Evolutionary conservation across 2,888 invertebrate species (phyloP).

Genomic region (Epirrhoe tristata): DNA sequence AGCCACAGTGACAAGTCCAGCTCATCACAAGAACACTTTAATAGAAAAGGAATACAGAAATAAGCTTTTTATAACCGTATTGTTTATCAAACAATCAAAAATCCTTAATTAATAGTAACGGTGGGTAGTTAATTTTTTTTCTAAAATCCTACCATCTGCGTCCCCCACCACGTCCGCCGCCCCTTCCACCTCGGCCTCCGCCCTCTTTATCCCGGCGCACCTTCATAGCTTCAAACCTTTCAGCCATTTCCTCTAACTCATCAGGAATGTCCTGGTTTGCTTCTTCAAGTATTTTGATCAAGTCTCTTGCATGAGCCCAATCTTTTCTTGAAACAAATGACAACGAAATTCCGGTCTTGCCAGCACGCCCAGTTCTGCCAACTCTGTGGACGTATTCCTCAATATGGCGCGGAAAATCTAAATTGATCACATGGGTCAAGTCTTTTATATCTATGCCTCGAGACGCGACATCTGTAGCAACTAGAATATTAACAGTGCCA

Average conservation of each 20-base stretch:
- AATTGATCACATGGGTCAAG: constrained; percentile 95
- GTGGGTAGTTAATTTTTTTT: constrained; percentile 18
- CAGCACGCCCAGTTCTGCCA: constrained; percentile 98
- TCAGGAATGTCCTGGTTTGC: constrained; percentile 93
- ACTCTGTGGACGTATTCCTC: constrained; percentile 98
- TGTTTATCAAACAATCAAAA: constrained; percentile 17
- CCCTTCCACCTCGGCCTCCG: constrained; percentile 62
- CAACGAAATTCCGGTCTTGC: constrained; percentile 92
- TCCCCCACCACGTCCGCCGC: constrained; percentile 58
- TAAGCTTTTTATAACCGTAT: constrained; percentile 7
- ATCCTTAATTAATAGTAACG: constrained; percentile 20
- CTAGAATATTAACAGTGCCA: constrained; percentile 92
- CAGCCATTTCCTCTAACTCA: constrained; percentile 91
- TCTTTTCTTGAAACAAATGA: constrained; percentile 92
- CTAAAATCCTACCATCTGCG: constrained; percentile 58
- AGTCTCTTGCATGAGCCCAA: constrained; percentile 92
- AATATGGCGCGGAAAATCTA: constrained; percentile 96
- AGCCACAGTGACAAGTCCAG: constrained; percentile 18
- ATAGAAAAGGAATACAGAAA: constrained; percentile 3
- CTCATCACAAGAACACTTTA: constrained; percentile 13
- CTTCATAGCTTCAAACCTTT: constrained; percentile 89
- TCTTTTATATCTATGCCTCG: constrained; percentile 97
- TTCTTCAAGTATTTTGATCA: constrained; percentile 95
- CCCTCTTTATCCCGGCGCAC: constrained; percentile 85
- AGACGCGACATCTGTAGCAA: constrained; percentile 98